Percentiles rank a stretch among this genome's conserved stretches.
Evolutionary conservation across 2,888 invertebrate genomes (phyloP).

Genomic region (Syrista parreyssii): DNA sequence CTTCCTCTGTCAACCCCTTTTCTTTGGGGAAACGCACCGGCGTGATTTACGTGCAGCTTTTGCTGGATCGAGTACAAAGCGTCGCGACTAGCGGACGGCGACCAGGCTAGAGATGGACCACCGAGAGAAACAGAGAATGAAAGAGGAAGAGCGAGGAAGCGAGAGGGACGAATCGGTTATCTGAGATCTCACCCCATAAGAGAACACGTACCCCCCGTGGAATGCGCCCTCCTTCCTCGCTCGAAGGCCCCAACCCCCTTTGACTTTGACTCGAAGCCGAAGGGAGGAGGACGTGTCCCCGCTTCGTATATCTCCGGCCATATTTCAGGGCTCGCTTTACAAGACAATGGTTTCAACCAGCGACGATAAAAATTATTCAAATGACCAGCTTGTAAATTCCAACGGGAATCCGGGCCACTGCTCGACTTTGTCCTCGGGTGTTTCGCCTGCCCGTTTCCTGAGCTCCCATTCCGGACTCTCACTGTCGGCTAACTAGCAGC

Average conservation of each 20-base stretch:
- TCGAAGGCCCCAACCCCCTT: constrained; percentile 11
- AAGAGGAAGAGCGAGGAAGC: not conserved
- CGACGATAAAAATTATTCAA: constrained; percentile 61
- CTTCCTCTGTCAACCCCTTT: constrained; percentile 13
- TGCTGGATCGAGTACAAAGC: not conserved
- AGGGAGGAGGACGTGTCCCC: constrained; percentile 14
- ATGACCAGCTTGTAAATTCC: constrained; percentile 51
- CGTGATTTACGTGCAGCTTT: constrained; percentile 32
- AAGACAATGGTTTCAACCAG: constrained; percentile 61
- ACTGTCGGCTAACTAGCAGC: not conserved
- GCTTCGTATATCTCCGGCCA: constrained; percentile 53
- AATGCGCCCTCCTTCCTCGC: constrained; percentile 31
- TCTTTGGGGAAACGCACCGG: not conserved
- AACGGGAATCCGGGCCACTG: constrained; percentile 37
- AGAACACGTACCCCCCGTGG: constrained; percentile 50
- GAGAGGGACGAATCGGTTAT: constrained; percentile 36
- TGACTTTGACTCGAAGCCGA: constrained; percentile 15
- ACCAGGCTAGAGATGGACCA: not conserved
- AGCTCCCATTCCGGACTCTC: constrained; percentile 8
- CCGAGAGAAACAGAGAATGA: not conserved
- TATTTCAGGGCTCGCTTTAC: constrained; percentile 58
- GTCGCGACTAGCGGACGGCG: not conserved
- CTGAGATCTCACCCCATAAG: constrained; percentile 45
- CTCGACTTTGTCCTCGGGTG: constrained; percentile 12
- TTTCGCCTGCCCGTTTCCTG: not conserved